phyloP scores from a whole-genome alignment of 2,113 vertebrate genomes.

The Clarias magur region DNA sequence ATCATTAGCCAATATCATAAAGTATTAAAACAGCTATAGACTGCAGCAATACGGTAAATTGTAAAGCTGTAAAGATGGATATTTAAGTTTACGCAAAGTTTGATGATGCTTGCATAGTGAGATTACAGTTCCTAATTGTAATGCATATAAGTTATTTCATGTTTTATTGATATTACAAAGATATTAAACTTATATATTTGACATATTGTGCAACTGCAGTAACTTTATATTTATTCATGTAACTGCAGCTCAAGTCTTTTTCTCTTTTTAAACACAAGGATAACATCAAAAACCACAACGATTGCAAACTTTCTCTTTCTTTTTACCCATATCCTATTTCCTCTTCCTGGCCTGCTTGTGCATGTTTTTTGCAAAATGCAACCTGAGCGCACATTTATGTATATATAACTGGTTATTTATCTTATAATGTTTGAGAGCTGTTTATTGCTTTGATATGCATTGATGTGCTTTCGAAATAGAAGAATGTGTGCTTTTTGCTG shows the following conservation, averaged over 20 bases:
- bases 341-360: conserved; percentile 61
- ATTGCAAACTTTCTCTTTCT: conserved; percentile 53
- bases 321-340: conserved; percentile 64
- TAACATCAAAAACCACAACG: conserved; percentile 60
- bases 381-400: conserved; percentile 26
- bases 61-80: neutral
- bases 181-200: neutral
- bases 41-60: neutral
- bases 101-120: neutral
- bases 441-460: conserved; percentile 42
- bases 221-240: conserved; percentile 31
- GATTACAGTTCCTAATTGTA: neutral
- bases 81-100: neutral
- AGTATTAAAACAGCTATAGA: neutral
- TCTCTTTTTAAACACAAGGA: conserved; percentile 38
- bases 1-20: neutral
- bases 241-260: conserved; percentile 24
- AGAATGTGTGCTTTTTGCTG: neutral
- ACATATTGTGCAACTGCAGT: neutral
- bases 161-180: neutral
- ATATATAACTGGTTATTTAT: neutral
- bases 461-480: conserved; percentile 13
- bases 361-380: conserved; percentile 55
- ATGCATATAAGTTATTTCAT: neutral
- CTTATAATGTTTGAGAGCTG: neutral